These are phyloP conservation scores for Bombycilla garrulus DNA, from an alignment of 2,113 vertebrate species.

Conservation along the genomic window DNA sequence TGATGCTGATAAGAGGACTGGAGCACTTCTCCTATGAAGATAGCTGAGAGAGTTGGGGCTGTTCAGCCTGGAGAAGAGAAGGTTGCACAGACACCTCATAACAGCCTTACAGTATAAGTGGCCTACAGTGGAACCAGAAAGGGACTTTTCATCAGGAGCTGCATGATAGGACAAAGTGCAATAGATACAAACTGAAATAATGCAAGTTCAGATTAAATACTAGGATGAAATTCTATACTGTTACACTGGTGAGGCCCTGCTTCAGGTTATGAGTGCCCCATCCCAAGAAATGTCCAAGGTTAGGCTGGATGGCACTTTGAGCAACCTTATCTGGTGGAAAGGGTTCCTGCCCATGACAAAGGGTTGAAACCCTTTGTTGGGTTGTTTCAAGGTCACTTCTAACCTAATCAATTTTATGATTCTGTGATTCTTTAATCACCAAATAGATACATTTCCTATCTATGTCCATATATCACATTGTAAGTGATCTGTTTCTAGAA, in stretches of 20 bases:
- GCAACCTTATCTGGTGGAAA: neutral
- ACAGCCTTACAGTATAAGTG: neutral
- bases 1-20: fast-evolving
- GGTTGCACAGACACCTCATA: neutral
- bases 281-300: neutral
- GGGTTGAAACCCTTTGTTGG: neutral
- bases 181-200: neutral
- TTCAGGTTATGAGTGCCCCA: neutral
- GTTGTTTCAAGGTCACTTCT: neutral
- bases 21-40: fast-evolving
- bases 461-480: neutral
- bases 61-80: neutral
- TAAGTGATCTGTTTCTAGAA: neutral
- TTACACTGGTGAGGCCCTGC: neutral
- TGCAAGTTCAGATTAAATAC: neutral
- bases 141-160: neutral
- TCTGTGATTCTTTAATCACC: neutral
- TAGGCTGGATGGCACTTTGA: neutral
- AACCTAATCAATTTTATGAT: neutral
- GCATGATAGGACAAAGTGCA: neutral
- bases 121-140: neutral
- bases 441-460: neutral
- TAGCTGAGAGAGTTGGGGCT: neutral
- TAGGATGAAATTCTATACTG: neutral
- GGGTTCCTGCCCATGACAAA: neutral